Evolutionary conservation across 2,888 invertebrate genomes (phyloP).

Genomic region (Heliconius sara): DNA sequence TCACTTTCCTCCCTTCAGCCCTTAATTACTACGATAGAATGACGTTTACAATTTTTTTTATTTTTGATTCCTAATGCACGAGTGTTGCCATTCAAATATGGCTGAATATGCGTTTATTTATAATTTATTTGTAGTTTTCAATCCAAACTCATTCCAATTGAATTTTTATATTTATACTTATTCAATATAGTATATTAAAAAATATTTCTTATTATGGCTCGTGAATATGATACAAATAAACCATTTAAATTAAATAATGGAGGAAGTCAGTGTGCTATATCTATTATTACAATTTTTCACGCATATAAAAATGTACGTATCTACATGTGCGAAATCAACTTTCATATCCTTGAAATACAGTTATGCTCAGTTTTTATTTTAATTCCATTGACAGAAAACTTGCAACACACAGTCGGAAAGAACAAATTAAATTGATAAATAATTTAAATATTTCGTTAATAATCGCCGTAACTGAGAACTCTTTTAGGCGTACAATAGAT

Average conservation of each 20-base stretch:
- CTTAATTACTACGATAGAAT: background rate
- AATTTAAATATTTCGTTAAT: background rate
- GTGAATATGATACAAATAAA: background rate
- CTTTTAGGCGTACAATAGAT: background rate
- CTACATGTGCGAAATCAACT: conserved; percentile 9
- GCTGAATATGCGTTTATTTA: background rate
- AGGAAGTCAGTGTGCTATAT: background rate
- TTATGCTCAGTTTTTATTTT: conserved; percentile 36
- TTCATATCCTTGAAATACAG: conserved; percentile 29
- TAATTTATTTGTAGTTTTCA: background rate
- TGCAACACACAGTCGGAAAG: conserved; percentile 45
- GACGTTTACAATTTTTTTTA: background rate
- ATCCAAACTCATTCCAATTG: background rate
- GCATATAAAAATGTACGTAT: background rate
- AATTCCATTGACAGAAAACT: conserved; percentile 43
- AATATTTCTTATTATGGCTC: background rate
- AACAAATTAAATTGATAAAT: conserved; percentile 19
- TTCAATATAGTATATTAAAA: background rate
- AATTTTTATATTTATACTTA: too few species aligned
- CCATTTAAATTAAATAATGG: background rate
- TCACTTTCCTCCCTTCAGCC: background rate
- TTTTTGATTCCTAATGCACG: background rate
- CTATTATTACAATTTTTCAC: background rate
- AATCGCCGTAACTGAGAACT: background rate
- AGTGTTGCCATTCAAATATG: background rate